A percentile compares a stretch with the other conserved stretches of the same genome.
These are phyloP conservation scores for Leucoptera coffeella DNA, from an alignment of 2,888 invertebrate species.

Conservation along the genomic window DNA sequence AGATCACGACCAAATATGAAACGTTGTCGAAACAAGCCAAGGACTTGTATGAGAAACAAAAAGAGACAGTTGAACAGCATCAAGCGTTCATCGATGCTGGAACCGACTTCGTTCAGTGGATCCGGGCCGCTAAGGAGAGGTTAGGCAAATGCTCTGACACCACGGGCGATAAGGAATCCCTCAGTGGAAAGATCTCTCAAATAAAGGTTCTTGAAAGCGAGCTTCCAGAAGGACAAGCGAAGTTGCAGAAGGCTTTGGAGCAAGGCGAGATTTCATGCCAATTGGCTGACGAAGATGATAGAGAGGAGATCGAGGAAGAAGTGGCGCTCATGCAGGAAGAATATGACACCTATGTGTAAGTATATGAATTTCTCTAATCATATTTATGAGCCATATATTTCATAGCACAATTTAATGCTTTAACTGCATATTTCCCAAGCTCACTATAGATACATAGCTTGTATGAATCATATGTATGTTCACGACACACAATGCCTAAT, in stretches of 20 bases:
- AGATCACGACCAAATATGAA: conserved; percentile 88
- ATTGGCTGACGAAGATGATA: conserved; percentile 77
- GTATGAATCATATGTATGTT: too few relatives aligned
- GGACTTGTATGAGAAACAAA: conserved; percentile 82
- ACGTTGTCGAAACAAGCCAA: conserved; percentile 85
- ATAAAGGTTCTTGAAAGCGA: conserved; percentile 80
- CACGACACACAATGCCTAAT: background rate
- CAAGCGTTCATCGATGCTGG: conserved; percentile 89
- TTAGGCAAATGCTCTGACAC: conserved; percentile 89
- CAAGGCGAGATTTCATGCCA: conserved; percentile 83
- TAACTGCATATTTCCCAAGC: too few relatives aligned
- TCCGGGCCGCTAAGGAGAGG: conserved; percentile 83
- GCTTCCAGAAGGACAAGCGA: conserved; percentile 74
- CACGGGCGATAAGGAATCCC: conserved; percentile 83
- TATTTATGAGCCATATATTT: too few relatives aligned
- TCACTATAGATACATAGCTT: too few relatives aligned
- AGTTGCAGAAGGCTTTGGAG: conserved; percentile 74
- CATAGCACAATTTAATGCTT: too few relatives aligned
- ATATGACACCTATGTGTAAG: conserved; percentile 76
- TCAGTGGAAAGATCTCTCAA: conserved; percentile 81
- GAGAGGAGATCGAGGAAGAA: conserved; percentile 88
- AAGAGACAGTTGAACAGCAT: conserved; percentile 84
- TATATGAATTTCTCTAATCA: too few relatives aligned
- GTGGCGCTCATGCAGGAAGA: conserved; percentile 86
- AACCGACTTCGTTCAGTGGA: conserved; percentile 89